These are phyloP conservation scores for Cyprinodon variegatus DNA, from an alignment of 2,113 vertebrate genomes.

Conservation along the genomic window DNA sequence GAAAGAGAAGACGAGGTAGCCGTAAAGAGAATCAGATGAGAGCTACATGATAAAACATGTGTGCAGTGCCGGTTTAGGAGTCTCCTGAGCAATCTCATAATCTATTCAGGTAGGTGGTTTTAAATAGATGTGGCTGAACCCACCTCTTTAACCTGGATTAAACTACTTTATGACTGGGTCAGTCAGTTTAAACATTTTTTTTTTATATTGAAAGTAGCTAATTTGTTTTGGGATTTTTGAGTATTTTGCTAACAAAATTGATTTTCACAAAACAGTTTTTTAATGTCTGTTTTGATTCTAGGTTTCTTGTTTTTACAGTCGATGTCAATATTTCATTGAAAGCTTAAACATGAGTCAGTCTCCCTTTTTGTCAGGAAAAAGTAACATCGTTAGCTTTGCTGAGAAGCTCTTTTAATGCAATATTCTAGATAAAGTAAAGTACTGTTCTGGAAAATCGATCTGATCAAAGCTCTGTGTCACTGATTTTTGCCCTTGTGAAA, in stretches of 20 bases:
- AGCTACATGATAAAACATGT: slow-evolving; percentile 34
- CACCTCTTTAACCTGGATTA: not conserved
- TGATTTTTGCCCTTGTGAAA: no score
- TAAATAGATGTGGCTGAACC: slow-evolving; percentile 8
- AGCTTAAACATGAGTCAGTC: no score
- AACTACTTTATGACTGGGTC: not conserved
- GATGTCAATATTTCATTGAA: no score
- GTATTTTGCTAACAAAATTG: not conserved
- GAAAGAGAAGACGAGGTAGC: slow-evolving; percentile 21
- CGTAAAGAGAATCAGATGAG: slow-evolving; percentile 38
- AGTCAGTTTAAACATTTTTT: not conserved
- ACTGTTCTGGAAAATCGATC: no score
- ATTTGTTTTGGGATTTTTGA: not conserved
- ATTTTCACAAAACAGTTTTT: not conserved
- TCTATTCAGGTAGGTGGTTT: slow-evolving; percentile 9
- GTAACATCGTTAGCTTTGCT: no score
- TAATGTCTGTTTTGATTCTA: not conserved
- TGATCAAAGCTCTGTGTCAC: no score
- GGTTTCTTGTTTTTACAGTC: no score
- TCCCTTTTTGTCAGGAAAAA: no score
- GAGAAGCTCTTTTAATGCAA: no score
- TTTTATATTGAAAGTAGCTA: not conserved
- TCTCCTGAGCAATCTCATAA: slow-evolving; percentile 5
- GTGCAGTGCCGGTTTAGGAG: slow-evolving; percentile 26
- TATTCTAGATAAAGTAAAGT: no score